phyloP scores from a whole-genome alignment of 2,888 invertebrate genomes.

The Papilio protenor region DNA sequence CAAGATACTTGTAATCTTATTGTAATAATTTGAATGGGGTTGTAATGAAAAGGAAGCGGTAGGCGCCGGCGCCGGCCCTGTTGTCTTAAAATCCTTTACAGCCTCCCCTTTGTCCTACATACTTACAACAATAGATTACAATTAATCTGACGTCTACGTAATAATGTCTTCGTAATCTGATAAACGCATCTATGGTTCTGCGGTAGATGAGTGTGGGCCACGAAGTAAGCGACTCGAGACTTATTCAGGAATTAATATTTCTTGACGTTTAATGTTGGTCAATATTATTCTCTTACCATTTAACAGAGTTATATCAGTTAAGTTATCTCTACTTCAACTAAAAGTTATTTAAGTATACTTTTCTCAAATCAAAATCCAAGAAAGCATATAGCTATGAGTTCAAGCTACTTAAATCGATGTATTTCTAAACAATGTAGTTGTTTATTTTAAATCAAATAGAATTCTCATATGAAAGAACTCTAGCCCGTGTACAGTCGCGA shows the following conservation, averaged over 20 bases:
- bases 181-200: constrained; percentile 29
- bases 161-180: constrained; percentile 28
- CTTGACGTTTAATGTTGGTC: background rate
- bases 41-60: constrained; percentile 23
- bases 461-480: background rate
- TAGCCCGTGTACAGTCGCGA: background rate
- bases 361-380: no score
- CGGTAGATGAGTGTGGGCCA: background rate
- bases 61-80: constrained; percentile 2
- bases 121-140: constrained; percentile 34
- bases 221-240: background rate
- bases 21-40: constrained; percentile 34
- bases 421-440: no score
- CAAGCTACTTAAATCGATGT: no score
- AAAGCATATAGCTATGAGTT: no score
- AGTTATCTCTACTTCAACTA: no score
- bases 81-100: constrained; percentile 29
- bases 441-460: background rate
- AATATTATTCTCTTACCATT: background rate
- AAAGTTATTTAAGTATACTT: no score
- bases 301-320: no score
- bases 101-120: constrained; percentile 30
- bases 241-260: background rate
- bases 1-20: constrained; percentile 33
- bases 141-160: constrained; percentile 39